Evolutionary conservation across 2,113 vertebrate genomes (phyloP), one percentile per base, ranked within the genome.

Genomic region (Oostethus manadensis): DNA sequence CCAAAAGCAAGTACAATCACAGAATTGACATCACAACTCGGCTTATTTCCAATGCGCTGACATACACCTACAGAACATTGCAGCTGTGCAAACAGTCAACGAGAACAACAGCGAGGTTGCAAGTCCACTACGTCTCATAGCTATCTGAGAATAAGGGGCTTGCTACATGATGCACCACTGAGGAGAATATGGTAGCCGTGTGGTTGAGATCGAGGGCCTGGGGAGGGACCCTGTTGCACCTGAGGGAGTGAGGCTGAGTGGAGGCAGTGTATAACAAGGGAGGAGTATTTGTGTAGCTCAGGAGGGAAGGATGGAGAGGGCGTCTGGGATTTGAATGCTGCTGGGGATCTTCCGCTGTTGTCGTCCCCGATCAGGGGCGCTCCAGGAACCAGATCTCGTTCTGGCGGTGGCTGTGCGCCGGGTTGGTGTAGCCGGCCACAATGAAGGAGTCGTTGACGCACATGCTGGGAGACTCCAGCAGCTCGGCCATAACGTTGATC

Each of bases 361-460:
- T 10, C 15, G 6, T 38, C 0, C 6, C 35, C 22, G 35, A 48
- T 91, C 87, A 93, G 2, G 49, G 84, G 5, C 87, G 83, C 70
- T 93, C 90, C 0, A 93, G 79, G 78, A 95, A 93, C 93, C 94
- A 95, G 63, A 96, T 92, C 83, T 95, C 93, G 3, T 94, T 95
- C 55, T 88, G 87, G 3, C 91, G 89, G 51, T 90, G 77, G 76
- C 81, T 83, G 18, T 91, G 91, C 1, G 93, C 92, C 0, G 93
- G 94, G 68, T 93, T 95, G n/a, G 91, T 94, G 76, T 94, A 95
- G 51, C 91, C 91, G 0, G 94, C 93, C 18, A 96, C 86, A 15
- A 95, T 92, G 85, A 94, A 94, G 0, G 90, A 91, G 66, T 93
- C 84, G 17, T 68, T 89, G 66, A 89, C 40, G 4, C 77, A 91